Base-by-base conservation (phyloP, 1,140 invertebrate genomes). In the Micrasema minimum region DNA sequence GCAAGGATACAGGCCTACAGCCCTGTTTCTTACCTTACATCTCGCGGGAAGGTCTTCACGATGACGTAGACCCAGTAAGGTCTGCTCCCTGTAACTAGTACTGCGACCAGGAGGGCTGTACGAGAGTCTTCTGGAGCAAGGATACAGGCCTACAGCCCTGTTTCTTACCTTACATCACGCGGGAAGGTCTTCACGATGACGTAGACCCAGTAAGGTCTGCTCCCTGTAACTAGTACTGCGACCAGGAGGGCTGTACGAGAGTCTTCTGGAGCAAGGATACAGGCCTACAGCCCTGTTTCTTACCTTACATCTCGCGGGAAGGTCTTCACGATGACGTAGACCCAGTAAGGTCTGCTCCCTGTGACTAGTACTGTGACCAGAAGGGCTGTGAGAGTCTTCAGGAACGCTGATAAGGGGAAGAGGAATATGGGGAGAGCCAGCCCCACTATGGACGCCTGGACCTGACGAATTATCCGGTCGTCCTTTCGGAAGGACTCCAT, bases 241-340 rank as follows among this genome's bases (percentile, higher is more conserved):
- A n/a, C n/a, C n/a, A n/a, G n/a, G n/a, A n/a, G n/a, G n/a, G n/a
- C 20, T 6, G 43, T 22, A n/a, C n/a, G 9, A 59, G 0, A 5
- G 51, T 26, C 55, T 69, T 69, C 26, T 11, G 22, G 5, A 66
- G 18, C 23, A 26, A n/a, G 1, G 59, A 46, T 3, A 64, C 14
- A 1, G 64, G 45, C n/a, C n/a, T n/a, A n/a, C n/a, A n/a, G n/a
- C n/a, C n/a, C n/a, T n/a, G n/a, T n/a, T n/a, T 31, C 66, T 59
- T 43, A 75, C 73, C 43, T 68, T 11, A 59, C n/a, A 66, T 75
- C 73, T 26, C 73, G 57, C 11, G 55, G 66, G 7, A 62, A 48
- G 2, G 73, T 75, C 38, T 66, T 64, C 0, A 18, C 3, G 10
- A 69, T 43, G 31, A 75, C 61, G 50, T 69, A 68, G n/a, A 75